phyloP scores from a whole-genome alignment of 1,140 invertebrate genomes.

The Trichonephila clavipes region DNA sequence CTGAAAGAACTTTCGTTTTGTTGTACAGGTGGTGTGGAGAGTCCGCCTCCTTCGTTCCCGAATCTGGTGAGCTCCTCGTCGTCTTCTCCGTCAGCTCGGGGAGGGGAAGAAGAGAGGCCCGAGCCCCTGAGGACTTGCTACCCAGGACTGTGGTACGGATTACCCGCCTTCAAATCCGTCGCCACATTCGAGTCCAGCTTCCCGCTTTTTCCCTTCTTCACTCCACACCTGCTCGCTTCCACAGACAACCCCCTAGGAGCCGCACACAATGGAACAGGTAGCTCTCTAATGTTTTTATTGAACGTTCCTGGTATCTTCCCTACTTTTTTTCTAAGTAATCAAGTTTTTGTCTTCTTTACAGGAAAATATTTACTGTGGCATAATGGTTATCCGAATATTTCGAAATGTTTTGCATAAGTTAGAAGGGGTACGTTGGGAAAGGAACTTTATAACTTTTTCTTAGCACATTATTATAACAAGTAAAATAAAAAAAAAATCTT shows the following conservation, averaged over 20 bases:
- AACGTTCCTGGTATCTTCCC: too few relatives aligned
- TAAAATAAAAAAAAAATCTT: too few relatives aligned
- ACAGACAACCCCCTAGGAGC: slow-evolving; percentile 5
- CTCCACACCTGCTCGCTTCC: slow-evolving; percentile 67
- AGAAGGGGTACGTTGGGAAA: too few relatives aligned
- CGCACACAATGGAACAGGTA: slow-evolving; percentile 9
- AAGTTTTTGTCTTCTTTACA: too few relatives aligned
- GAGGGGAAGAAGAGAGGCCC: background rate
- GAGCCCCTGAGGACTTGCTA: slow-evolving; percentile 66
- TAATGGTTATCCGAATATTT: too few relatives aligned
- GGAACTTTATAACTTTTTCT: too few relatives aligned
- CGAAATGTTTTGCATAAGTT: too few relatives aligned
- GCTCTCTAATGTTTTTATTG: too few relatives aligned
- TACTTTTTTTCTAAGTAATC: too few relatives aligned
- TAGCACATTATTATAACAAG: too few relatives aligned
- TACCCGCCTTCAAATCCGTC: slow-evolving; percentile 71
- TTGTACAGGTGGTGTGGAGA: slow-evolving; percentile 12
- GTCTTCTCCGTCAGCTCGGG: background rate
- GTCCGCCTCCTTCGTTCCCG: slow-evolving; percentile 6
- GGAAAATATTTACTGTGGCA: too few relatives aligned
- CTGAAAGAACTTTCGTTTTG: too few relatives aligned
- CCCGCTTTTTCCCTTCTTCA: slow-evolving; percentile 76
- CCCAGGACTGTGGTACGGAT: slow-evolving; percentile 74
- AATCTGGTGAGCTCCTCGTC: background rate
- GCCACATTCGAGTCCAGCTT: slow-evolving; percentile 73